These are phyloP conservation scores for Drosophila greeni DNA, from an alignment of 2,888 invertebrate species.

Conservation along the genomic window DNA sequence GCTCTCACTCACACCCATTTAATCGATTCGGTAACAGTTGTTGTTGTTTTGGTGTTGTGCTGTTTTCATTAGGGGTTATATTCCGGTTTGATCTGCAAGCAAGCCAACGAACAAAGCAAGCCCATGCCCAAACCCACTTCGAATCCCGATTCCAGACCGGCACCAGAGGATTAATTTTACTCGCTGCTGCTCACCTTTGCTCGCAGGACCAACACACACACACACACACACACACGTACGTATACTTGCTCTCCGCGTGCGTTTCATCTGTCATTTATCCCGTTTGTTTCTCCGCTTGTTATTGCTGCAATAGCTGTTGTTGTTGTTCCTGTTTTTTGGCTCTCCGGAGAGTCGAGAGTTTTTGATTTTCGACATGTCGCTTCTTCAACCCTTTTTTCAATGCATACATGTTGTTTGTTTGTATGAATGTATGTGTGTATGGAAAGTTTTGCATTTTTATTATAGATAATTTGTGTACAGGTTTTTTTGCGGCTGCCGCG, in stretches of 20 bases:
- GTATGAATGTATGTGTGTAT: conserved; percentile 21
- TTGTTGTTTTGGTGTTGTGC: conserved; percentile 43
- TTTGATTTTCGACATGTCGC: conserved; percentile 73
- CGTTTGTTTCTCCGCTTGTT: conserved; percentile 40
- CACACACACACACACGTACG: conserved; percentile 5
- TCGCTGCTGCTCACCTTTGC: conserved; percentile 44
- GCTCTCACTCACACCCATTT: conserved; percentile 63
- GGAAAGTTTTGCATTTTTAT: conserved; percentile 73
- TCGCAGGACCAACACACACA: conserved; percentile 22
- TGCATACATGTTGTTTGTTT: conserved; percentile 20
- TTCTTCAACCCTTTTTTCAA: conserved; percentile 50
- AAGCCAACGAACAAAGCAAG: conserved; percentile 47
- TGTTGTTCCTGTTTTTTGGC: conserved; percentile 33
- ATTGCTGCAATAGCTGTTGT: conserved; percentile 24
- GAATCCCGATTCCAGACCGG: conserved; percentile 29
- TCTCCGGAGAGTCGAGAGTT: conserved; percentile 70
- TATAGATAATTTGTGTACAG: conserved; percentile 75
- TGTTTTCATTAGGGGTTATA: conserved; percentile 74
- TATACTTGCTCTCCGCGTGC: conserved; percentile 26
- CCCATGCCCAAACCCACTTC: conserved; percentile 8
- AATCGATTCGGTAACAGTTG: conserved; percentile 73
- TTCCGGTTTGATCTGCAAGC: conserved; percentile 66
- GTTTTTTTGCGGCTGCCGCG: conserved; percentile 70
- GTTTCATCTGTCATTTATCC: conserved; percentile 62
- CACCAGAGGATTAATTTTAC: conserved; percentile 22